Percentiles rank a stretch among this genome's conserved stretches.
phyloP scores from a whole-genome alignment of 37 sponge, comb jelly and placozoan genomes.

The Agelas oroides region DNA sequence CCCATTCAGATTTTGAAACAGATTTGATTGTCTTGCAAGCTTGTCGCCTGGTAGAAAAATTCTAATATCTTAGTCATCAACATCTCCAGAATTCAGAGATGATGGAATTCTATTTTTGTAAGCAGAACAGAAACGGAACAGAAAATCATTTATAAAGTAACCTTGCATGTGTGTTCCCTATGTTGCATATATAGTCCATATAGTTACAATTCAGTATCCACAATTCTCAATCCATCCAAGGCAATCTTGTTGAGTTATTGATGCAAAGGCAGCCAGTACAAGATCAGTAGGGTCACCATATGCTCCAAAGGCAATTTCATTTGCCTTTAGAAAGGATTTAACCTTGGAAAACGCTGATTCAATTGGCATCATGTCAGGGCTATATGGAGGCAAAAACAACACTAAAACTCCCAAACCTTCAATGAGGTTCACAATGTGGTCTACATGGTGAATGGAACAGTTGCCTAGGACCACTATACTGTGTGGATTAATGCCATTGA shows the following conservation, averaged over 20 bases:
- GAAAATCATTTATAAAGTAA: too few species aligned
- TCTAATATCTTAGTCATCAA: too few species aligned
- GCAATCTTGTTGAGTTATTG: constrained; percentile 38
- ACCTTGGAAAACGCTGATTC: constrained; percentile 51
- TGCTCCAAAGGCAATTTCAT: too few species aligned
- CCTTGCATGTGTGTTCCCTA: too few species aligned
- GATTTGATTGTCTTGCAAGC: too few species aligned
- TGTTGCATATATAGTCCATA: too few species aligned
- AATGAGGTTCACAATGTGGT: constrained; percentile 10
- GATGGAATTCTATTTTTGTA: too few species aligned
- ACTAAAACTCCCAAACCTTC: constrained; percentile 39
- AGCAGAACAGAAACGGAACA: too few species aligned
- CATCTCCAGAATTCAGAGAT: too few species aligned
- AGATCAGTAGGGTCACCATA: constrained; percentile 10
- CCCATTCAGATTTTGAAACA: too few species aligned
- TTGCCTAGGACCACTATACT: constrained; percentile 56
- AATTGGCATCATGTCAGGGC: constrained; percentile 42
- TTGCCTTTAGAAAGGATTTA: neutral
- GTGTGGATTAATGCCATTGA: constrained; percentile 44
- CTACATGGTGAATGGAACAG: constrained; percentile 47
- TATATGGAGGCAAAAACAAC: constrained; percentile 44
- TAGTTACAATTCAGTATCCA: too few species aligned
- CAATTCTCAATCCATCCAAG: constrained; percentile 24
- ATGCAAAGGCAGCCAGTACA: constrained; percentile 18
- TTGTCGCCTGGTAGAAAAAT: too few species aligned